Percentiles rank a stretch among this genome's conserved stretches.
phyloP scores from a whole-genome alignment of 2,888 invertebrate species.

The Sminthurides aquaticus region DNA sequence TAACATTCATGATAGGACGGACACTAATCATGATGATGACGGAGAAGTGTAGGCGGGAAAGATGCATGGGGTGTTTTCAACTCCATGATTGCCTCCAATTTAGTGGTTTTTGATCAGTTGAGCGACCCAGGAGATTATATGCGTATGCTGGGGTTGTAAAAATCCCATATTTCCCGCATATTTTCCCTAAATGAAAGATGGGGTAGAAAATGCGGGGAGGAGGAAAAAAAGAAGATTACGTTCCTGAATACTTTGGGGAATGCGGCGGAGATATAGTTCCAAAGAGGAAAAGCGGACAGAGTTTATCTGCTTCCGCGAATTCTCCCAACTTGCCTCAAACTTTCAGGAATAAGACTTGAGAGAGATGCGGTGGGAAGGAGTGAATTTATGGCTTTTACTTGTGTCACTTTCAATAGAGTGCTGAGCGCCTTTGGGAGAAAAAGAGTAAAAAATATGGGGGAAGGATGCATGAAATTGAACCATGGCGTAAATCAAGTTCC shows the following conservation, averaged over 20 bases:
- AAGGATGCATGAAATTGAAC: constrained; percentile 22
- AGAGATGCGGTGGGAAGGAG: background rate
- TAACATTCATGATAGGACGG: too few relatives aligned
- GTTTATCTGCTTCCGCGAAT: too few relatives aligned
- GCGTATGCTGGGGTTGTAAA: background rate
- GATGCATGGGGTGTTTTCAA: background rate
- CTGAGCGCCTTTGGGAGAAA: background rate
- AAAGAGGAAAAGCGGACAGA: too few relatives aligned
- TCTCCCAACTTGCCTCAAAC: too few relatives aligned
- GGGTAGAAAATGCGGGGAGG: background rate
- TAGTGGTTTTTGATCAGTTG: background rate
- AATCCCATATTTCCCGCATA: background rate
- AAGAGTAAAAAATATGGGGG: constrained; percentile 16
- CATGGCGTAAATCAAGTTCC: constrained; percentile 19
- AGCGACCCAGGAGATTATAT: too few relatives aligned
- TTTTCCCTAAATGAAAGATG: background rate
- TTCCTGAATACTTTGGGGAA: too few relatives aligned
- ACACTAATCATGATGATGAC: background rate
- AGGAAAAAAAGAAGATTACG: too few relatives aligned
- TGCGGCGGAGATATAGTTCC: too few relatives aligned
- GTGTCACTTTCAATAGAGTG: constrained; percentile 18
- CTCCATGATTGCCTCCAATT: background rate
- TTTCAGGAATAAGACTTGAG: background rate
- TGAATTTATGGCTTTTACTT: constrained; percentile 14
- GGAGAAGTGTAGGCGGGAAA: background rate